These are phyloP conservation scores for Typhlichthys eigenmanni DNA, from an alignment of 2,797 vertebrate species.

Conservation along the genomic window DNA sequence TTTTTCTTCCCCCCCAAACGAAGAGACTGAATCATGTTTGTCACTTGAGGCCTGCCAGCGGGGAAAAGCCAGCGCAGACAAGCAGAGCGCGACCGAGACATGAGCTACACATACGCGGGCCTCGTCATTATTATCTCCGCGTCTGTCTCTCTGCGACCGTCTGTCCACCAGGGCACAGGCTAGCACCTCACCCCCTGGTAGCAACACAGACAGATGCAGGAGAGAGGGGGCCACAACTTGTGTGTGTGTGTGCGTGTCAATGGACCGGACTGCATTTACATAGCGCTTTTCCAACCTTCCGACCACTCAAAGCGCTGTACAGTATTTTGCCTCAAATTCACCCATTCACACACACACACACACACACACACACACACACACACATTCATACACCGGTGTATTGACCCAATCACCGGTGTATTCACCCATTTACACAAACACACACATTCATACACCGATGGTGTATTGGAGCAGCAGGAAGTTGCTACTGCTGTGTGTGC, in stretches of 20 bases:
- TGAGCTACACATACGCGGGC: constrained; percentile 16
- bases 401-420: too few species aligned
- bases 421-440: too few species aligned
- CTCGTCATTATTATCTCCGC: constrained; percentile 54
- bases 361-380: too few species aligned
- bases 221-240: constrained; percentile 24
- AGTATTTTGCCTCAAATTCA: too few species aligned
- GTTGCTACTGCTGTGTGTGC: constrained; percentile 6
- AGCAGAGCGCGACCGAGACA: too few species aligned
- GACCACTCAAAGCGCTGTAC: too few species aligned
- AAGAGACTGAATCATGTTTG: constrained; percentile 42
- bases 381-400: too few species aligned
- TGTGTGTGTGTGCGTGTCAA: too few species aligned
- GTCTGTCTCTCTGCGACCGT: constrained; percentile 23
- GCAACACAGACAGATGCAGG: constrained; percentile 27
- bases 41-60: constrained; percentile 42
- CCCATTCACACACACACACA: too few species aligned
- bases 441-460: too few species aligned
- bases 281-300: too few species aligned
- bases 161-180: neutral
- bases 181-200: constrained; percentile 42
- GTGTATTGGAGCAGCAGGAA: neutral
- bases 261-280: too few species aligned
- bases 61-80: constrained; percentile 36
- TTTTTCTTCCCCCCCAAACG: constrained; percentile 11